Evolutionary conservation across 2,797 vertebrate genomes (phyloP).

Genomic region (Hafferia zeledoni): DNA sequence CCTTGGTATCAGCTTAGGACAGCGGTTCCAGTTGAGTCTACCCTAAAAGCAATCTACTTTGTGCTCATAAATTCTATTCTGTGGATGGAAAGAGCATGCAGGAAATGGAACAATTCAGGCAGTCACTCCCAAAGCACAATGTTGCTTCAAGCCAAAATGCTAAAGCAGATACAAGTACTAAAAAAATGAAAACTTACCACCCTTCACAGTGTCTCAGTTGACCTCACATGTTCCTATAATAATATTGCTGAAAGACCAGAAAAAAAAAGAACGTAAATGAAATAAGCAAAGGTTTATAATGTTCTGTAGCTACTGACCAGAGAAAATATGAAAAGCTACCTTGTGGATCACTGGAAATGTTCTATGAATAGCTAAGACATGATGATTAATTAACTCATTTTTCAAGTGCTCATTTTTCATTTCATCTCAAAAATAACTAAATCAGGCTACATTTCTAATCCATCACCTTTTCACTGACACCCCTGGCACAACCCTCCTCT

Average conservation of each 20-base stretch:
- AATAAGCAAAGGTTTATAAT: background rate
- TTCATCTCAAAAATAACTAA: slow-evolving; percentile 11
- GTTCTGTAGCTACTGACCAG: background rate
- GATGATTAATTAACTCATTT: slow-evolving; percentile 34
- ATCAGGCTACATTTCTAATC: slow-evolving; percentile 12
- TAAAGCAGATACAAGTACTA: background rate
- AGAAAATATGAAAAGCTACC: background rate
- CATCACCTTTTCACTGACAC: background rate
- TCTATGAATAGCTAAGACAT: slow-evolving; percentile 6
- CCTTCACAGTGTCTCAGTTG: background rate
- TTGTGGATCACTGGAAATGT: background rate
- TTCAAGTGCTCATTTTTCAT: background rate
- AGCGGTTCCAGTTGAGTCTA: background rate
- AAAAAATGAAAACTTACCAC: background rate
- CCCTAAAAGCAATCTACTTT: background rate
- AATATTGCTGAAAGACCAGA: background rate
- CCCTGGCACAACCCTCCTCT: background rate
- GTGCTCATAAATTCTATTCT: background rate
- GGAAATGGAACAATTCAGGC: background rate
- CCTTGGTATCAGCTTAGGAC: background rate
- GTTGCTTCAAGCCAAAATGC: background rate
- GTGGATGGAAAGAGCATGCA: background rate
- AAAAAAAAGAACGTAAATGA: background rate
- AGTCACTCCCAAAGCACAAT: background rate
- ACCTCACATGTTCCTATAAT: background rate